Conservation (phyloP, 2,888 invertebrate species). For the Gastracanthus pulcherrimus region DNA sequence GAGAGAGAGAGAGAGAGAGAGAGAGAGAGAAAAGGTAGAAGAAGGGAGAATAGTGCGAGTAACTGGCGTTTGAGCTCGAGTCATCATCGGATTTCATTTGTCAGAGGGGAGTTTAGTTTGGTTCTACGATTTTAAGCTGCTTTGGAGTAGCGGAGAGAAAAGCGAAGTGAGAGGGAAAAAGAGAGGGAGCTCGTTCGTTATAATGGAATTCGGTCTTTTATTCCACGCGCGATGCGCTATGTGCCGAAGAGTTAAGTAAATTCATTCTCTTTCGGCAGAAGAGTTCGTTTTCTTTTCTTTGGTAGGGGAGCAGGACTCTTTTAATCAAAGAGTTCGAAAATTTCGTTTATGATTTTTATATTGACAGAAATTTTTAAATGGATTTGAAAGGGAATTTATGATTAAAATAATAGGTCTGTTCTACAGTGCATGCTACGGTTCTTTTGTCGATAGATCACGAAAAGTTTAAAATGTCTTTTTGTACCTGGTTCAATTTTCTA, state of each 20-base stretch:
- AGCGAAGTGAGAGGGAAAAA: background rate
- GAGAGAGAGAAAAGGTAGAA: too few species aligned
- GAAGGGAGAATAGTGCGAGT: too few species aligned
- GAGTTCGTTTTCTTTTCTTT: background rate
- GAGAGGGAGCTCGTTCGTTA: slow-evolving; percentile 13
- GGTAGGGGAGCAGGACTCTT: background rate
- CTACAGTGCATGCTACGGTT: too few species aligned
- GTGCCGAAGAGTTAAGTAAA: slow-evolving; percentile 12
- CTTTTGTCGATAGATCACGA: too few species aligned
- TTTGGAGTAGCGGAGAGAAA: background rate
- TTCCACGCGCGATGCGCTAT: background rate
- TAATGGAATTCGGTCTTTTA: slow-evolving; percentile 15
- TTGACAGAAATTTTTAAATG: too few species aligned
- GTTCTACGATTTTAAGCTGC: slow-evolving; percentile 16
- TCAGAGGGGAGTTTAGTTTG: slow-evolving; percentile 25
- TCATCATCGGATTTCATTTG: slow-evolving; percentile 30
- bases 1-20: too few species aligned
- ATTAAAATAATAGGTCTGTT: too few species aligned
- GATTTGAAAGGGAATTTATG: too few species aligned
- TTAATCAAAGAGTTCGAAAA: background rate
- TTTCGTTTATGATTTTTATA: background rate
- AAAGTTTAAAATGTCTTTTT: too few species aligned
- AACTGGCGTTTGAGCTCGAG: background rate
- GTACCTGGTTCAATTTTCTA: background rate
- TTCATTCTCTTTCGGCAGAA: background rate